Evolutionary conservation across 2,113 vertebrate species (phyloP).

Genomic region (Tretioscincus oriximinensis): DNA sequence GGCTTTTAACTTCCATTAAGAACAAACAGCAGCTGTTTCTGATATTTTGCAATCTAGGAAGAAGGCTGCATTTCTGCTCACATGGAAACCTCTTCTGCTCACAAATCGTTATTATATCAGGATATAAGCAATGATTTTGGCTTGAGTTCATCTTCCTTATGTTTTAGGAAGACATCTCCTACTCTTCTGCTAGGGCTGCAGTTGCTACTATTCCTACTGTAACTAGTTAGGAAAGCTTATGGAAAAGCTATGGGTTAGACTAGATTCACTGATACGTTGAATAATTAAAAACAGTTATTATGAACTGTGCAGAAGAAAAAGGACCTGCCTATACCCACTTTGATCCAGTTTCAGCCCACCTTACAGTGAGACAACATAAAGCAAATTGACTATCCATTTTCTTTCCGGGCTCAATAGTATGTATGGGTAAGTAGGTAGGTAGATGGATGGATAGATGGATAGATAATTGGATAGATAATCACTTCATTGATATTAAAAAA

Average conservation of each 20-base stretch:
- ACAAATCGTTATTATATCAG: neutral
- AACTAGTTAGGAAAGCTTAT: neutral
- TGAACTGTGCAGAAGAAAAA: too few species aligned
- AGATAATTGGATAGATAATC: too few species aligned
- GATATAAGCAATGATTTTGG: neutral
- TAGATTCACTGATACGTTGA: neutral
- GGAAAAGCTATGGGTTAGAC: neutral
- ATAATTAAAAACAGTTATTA: neutral
- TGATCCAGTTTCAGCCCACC: too few species aligned
- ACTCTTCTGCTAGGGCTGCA: too few species aligned
- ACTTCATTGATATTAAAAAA: too few species aligned
- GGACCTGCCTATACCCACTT: too few species aligned
- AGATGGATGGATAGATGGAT: too few species aligned
- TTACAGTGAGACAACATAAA: too few species aligned
- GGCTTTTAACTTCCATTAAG: neutral
- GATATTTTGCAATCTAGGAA: neutral
- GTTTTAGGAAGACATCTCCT: neutral
- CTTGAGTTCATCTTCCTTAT: too few species aligned
- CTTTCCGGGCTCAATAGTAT: neutral
- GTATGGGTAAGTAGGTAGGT: too few species aligned
- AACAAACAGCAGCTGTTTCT: neutral
- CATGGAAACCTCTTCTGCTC: neutral
- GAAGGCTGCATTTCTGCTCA: neutral
- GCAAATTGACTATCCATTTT: too few species aligned
- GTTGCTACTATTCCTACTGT: too few species aligned